Evolutionary conservation across 2,113 vertebrate species (phyloP).

Genomic region (Sylvia atricapilla): DNA sequence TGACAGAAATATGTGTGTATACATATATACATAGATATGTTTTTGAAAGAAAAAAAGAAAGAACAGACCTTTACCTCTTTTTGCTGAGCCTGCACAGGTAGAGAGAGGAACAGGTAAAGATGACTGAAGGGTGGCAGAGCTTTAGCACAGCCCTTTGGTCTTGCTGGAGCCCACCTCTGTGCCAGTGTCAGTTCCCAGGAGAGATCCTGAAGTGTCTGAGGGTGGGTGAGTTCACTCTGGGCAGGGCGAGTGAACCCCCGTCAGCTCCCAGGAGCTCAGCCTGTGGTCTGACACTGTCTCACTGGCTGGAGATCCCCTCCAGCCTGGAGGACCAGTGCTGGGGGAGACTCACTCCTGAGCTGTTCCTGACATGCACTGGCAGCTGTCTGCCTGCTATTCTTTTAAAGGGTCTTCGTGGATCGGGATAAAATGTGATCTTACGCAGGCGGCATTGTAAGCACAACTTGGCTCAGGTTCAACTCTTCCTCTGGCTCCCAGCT

Average conservation of each 20-base stretch:
- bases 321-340: constrained; percentile 26
- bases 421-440: constrained; percentile 70
- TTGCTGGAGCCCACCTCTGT: constrained; percentile 21
- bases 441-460: constrained; percentile 71
- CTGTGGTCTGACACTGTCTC: not conserved
- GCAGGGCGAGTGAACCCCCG: not conserved
- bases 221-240: not conserved
- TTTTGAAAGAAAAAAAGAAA: constrained; percentile 17
- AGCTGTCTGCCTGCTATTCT: constrained; percentile 64
- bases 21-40: not conserved
- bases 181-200: not conserved
- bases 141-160: not conserved
- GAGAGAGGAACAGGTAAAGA: not conserved
- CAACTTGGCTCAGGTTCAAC: constrained; percentile 77
- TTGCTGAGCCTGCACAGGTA: constrained; percentile 25
- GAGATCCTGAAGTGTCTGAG: not conserved
- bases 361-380: constrained; percentile 54
- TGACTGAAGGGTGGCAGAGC: not conserved
- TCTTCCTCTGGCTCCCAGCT: constrained; percentile 75
- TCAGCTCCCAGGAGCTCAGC: constrained; percentile 8
- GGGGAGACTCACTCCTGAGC: not conserved
- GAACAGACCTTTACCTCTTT: constrained; percentile 42
- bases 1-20: not conserved
- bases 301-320: constrained; percentile 27
- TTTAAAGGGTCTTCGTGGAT: constrained; percentile 59